A percentile compares a stretch with the other conserved stretches of the same genome.
phyloP scores from a whole-genome alignment of 2,888 invertebrate species.

The Pyrrhosoma nymphula region DNA sequence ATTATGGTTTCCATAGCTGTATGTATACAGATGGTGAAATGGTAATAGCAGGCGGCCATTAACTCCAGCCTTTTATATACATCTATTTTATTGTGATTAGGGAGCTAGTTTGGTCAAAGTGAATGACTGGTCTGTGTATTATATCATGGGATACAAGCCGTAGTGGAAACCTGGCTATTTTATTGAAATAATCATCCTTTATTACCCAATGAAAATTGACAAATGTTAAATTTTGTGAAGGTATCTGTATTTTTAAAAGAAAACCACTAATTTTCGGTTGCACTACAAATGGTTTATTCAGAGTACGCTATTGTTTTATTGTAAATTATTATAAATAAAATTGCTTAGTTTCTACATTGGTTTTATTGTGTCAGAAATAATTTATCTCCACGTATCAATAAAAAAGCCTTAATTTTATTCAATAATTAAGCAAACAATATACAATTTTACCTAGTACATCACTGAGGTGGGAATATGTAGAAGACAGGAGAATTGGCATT shows the following conservation, averaged over 20 bases:
- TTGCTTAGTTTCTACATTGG: slow-evolving; percentile 37
- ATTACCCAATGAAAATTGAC: slow-evolving; percentile 3
- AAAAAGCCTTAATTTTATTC: slow-evolving; percentile 67
- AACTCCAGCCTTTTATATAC: slow-evolving; percentile 9
- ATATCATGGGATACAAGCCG: background rate
- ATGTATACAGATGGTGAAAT: slow-evolving; percentile 11
- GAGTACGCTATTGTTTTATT: slow-evolving; percentile 42
- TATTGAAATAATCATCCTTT: background rate
- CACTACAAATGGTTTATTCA: slow-evolving; percentile 40
- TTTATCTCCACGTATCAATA: background rate
- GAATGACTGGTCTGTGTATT: background rate
- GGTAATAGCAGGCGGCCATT: background rate
- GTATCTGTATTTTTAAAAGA: slow-evolving; percentile 22
- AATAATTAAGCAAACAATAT: slow-evolving; percentile 59
- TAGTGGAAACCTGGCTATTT: background rate
- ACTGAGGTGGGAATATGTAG: slow-evolving; percentile 59
- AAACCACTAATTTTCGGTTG: slow-evolving; percentile 50
- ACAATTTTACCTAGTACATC: slow-evolving; percentile 53
- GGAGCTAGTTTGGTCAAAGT: background rate
- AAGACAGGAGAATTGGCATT: slow-evolving; percentile 61
- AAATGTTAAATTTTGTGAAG: background rate
- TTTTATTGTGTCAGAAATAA: slow-evolving; percentile 29
- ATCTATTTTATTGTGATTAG: background rate
- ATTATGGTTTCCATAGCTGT: background rate
- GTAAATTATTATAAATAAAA: slow-evolving; percentile 61